A percentile compares a stretch with the other conserved stretches of the same genome.
phyloP scores from a whole-genome alignment of 2,797 vertebrate genomes.

The Helicolenus hilgendorfi region DNA sequence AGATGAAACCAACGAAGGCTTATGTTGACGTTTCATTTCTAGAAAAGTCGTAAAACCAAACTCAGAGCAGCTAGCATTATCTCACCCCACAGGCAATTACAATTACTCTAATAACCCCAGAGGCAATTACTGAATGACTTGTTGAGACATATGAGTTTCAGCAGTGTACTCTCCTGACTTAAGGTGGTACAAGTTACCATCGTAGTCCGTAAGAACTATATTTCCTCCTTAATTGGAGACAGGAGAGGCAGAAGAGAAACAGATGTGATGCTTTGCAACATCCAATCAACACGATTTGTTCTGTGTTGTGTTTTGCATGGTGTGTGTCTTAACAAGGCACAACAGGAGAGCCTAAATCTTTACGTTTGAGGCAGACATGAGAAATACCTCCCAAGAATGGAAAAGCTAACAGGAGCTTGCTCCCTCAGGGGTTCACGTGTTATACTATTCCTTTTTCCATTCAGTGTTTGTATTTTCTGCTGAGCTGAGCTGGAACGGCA shows the following conservation, averaged over 20 bases:
- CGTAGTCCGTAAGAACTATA: not conserved
- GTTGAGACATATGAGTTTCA: not conserved
- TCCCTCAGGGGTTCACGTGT: constrained; percentile 58
- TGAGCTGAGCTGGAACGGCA: constrained; percentile 85
- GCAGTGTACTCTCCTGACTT: constrained; percentile 1
- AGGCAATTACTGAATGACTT: not conserved
- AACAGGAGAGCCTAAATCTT: constrained; percentile 36
- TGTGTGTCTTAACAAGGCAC: constrained; percentile 16
- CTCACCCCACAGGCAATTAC: not conserved
- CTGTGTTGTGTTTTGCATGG: not conserved
- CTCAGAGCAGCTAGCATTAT: not conserved
- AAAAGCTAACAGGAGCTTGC: constrained; percentile 65
- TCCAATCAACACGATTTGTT: not conserved
- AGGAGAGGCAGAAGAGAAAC: not conserved
- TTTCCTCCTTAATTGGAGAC: not conserved
- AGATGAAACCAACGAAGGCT: not conserved
- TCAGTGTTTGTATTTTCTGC: constrained; percentile 81
- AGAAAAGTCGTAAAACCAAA: not conserved
- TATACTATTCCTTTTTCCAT: constrained; percentile 80
- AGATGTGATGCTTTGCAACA: not conserved
- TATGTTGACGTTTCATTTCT: not conserved
- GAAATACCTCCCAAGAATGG: constrained; percentile 74
- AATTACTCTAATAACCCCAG: not conserved
- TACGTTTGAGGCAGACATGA: constrained; percentile 41
- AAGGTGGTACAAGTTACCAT: not conserved